These are phyloP conservation scores for Holotrichia oblita DNA, from an alignment of 1,140 invertebrate genomes.

Conservation along the genomic window DNA sequence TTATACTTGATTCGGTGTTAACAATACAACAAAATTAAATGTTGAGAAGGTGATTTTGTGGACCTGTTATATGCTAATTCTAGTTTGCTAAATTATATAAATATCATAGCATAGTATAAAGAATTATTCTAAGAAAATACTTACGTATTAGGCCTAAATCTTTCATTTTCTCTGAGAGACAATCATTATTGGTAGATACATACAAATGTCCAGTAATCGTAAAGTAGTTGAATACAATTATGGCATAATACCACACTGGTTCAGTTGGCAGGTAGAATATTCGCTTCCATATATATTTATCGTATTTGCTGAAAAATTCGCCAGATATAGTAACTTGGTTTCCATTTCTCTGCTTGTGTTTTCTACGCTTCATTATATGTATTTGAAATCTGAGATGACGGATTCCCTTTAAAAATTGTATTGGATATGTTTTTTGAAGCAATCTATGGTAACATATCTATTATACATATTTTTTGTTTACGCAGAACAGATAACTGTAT, in stretches of 20 bases:
- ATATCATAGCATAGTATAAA: too few relatives aligned
- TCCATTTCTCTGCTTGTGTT: not conserved
- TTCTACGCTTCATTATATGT: not conserved
- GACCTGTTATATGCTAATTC: too few relatives aligned
- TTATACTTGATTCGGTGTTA: too few relatives aligned
- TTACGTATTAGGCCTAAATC: not conserved
- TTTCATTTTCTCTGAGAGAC: not conserved
- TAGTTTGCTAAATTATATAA: too few relatives aligned
- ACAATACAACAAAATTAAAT: too few relatives aligned
- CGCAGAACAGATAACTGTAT: too few relatives aligned
- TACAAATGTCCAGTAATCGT: conserved; percentile 12
- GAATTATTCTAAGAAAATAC: not conserved
- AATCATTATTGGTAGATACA: not conserved
- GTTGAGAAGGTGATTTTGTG: too few relatives aligned
- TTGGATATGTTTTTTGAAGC: not conserved
- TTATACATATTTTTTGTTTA: not conserved
- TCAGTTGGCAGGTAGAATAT: conserved; percentile 24
- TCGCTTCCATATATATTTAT: conserved; percentile 4
- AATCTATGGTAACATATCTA: not conserved
- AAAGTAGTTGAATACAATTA: conserved; percentile 19
- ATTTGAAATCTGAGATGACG: not conserved
- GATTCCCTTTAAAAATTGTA: not conserved
- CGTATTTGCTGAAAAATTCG: not conserved
- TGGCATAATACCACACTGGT: conserved; percentile 26
- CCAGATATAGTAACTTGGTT: not conserved